Percentiles rank a stretch among this genome's conserved stretches.
phyloP scores from a whole-genome alignment of 2,113 vertebrate genomes.

The Natator depressus region DNA sequence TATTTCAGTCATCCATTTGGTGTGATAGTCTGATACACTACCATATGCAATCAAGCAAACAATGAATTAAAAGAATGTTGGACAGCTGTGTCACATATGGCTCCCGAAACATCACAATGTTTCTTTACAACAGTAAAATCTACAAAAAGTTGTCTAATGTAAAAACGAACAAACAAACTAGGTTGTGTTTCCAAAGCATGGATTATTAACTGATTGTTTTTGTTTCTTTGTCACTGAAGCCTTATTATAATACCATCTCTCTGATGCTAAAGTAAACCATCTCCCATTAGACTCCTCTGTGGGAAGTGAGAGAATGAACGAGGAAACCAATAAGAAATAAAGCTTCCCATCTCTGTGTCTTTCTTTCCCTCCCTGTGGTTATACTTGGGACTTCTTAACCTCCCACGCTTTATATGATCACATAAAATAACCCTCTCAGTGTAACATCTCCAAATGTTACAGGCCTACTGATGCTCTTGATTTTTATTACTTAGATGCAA shows the following conservation, averaged over 20 bases:
- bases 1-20: background rate
- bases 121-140: background rate
- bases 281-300: background rate
- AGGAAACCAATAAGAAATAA: background rate
- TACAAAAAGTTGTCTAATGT: background rate
- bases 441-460: constrained; percentile 52
- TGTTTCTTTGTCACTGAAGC: background rate
- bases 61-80: accelerated
- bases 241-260: background rate
- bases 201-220: background rate
- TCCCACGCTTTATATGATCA: constrained; percentile 14
- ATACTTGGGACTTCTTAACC: constrained; percentile 47
- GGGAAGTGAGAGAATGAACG: background rate
- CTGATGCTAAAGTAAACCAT: background rate
- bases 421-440: constrained; percentile 45
- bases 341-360: background rate
- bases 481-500: constrained; percentile 39
- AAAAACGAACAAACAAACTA: background rate
- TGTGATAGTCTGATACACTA: background rate
- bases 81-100: constrained; percentile 11
- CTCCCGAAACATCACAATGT: background rate
- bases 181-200: background rate
- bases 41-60: background rate
- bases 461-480: constrained; percentile 30
- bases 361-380: constrained; percentile 32